phyloP scores from a whole-genome alignment of 2,797 vertebrate species.

The Helicolenus hilgendorfi region DNA sequence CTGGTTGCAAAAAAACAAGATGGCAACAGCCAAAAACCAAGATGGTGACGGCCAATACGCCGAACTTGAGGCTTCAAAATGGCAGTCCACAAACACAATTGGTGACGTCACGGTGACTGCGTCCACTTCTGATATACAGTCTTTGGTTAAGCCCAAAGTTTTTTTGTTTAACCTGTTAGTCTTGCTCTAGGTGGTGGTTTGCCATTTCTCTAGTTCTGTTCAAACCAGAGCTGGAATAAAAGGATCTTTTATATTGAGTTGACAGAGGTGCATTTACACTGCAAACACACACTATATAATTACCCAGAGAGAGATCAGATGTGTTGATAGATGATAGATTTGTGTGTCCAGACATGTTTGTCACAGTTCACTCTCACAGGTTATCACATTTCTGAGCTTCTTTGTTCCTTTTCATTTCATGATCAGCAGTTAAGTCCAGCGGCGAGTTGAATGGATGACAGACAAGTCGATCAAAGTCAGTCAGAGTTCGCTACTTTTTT shows the following conservation, averaged over 20 bases:
- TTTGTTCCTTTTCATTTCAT: not conserved
- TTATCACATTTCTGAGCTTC: not conserved
- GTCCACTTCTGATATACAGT: no score
- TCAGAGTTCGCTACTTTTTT: not conserved
- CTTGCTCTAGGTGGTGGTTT: not conserved
- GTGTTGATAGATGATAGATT: constrained; percentile 1
- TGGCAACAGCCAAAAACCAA: no score
- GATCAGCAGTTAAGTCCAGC: not conserved
- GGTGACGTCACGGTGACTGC: no score
- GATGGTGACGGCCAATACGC: no score
- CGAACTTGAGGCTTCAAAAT: no score
- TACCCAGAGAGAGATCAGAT: not conserved
- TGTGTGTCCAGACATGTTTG: not conserved
- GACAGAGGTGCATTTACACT: not conserved
- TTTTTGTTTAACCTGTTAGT: not conserved
- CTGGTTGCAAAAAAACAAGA: no score
- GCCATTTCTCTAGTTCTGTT: not conserved
- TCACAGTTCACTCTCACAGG: not conserved
- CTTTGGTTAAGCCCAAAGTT: not conserved
- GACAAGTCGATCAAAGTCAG: not conserved
- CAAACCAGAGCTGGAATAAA: not conserved
- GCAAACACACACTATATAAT: not conserved
- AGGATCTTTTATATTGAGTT: not conserved
- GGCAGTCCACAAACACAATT: no score
- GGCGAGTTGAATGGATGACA: not conserved